A percentile compares a stretch with the other conserved stretches of the same genome.
Conservation (phyloP, 2,113 vertebrate species). For the Siniperca chuatsi region DNA sequence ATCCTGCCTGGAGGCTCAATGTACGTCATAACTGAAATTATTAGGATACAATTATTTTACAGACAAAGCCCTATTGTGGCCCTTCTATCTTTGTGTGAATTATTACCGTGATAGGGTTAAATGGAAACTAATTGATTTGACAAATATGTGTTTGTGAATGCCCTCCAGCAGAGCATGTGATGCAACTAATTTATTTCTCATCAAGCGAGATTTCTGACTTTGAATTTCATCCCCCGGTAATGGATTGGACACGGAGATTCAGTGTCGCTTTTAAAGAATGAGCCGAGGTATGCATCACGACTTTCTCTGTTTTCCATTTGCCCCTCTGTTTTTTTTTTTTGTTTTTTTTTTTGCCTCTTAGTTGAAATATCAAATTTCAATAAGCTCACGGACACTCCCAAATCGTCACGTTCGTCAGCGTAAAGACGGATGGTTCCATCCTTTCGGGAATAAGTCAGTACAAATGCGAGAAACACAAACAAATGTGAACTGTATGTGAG, state of each 20-base stretch:
- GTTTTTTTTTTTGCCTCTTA: not conserved
- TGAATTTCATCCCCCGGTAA: conserved; percentile 80
- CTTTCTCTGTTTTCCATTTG: conserved; percentile 78
- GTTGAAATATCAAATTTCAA: conserved; percentile 76
- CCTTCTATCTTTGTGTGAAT: not conserved
- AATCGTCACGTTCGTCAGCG: conserved; percentile 65
- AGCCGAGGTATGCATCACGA: conserved; percentile 69
- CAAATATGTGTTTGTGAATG: conserved; percentile 52
- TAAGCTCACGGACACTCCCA: conserved; percentile 61
- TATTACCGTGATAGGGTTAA: conserved; percentile 7
- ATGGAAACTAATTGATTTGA: conserved; percentile 53
- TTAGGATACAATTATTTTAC: not conserved
- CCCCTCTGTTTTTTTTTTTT: conserved; percentile 20
- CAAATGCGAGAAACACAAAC: conserved; percentile 6
- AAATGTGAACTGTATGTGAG: not conserved
- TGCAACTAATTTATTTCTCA: conserved; percentile 81
- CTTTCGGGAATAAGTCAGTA: not conserved
- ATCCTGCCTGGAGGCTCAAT: not conserved
- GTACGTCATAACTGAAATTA: not conserved
- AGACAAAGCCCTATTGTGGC: not conserved
- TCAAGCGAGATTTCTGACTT: conserved; percentile 77
- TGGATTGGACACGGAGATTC: conserved; percentile 84
- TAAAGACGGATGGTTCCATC: conserved; percentile 20
- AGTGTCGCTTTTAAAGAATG: conserved; percentile 75
- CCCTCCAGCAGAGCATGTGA: conserved; percentile 61